Base-by-base conservation (phyloP, 2,113 vertebrate species). In the Orthonyx spaldingii region DNA sequence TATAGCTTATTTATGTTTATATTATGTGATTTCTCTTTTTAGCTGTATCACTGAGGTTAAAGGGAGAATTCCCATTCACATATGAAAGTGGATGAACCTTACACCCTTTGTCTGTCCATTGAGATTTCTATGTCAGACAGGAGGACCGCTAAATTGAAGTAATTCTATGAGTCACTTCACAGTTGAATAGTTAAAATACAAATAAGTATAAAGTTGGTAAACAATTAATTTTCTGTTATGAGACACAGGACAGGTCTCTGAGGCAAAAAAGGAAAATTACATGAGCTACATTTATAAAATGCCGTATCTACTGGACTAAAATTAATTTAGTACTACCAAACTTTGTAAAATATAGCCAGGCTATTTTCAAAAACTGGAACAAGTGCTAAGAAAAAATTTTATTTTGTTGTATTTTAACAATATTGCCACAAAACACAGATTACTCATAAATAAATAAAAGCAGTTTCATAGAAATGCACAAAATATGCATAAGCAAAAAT, bases 191-290 rank as follows among this genome's bases (percentile, higher is more conserved):
- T 91, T 90, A 90, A 91, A 87, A 11, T 16, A 37, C 30, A 39
- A 81, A 79, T 53, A 64, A 41, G 18, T 77, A 46, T 87, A 93
- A 90, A 65, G 32, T 69, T 94, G 42, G n/a, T 65, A 53, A 97
- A 92, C 94, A 95, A 92, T 94, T 90, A 81, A 75, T 93, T 95
- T 95, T 89, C 61, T 94, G 6, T 80, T 90, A 70, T 77, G 82
- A 97, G 91, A 57, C 49, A 92, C 61, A 90, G 49, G 22, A 90
- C 22, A 64, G 42, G 41, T 59, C 74, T 80, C 50, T 26, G 1
- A 63, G 57, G 24, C 50, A 89, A 92, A 44, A 66, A 88, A 90
- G 50, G 76, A 87, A 87, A 76, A 72, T 28, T 88, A 60, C 30
- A 22, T 65, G 93, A 95, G 39, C 32, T 86, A 61, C 68, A 87